Evolutionary conservation across 2,113 vertebrate genomes (phyloP), one percentile per base, ranked within the genome.

Genomic region (Rattus rattus): DNA sequence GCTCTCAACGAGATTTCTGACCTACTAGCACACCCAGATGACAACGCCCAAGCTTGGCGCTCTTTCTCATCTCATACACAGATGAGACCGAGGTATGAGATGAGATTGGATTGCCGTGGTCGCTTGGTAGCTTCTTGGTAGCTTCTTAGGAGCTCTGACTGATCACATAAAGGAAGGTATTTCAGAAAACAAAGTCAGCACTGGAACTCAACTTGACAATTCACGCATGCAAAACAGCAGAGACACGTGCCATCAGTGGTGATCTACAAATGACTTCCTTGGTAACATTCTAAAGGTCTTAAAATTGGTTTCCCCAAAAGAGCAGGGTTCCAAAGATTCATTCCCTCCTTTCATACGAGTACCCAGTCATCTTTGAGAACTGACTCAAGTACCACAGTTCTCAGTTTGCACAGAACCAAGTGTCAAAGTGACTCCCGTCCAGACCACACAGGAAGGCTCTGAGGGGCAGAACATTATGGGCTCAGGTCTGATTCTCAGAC

Each of bases 401-500:
- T 91, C 36, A 20, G 87, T 43, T 72, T 12, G 65, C 61, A 79
- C 47, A 69, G 47, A 84, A 72, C 22, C 93, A 52, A 52, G 14
- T 0, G 39, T 75, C 39, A 61, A 76, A 30, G 43, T 12, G 65
- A 43, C 52, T 36, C n/a, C 7, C 24, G 54, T 16, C 9, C 59
- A 65, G 22, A 2, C 13, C 63, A 30, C 56, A 4, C 4, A 3
- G 24, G 1, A 0, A 33, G 80, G 33, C 89, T 22, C 0, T 0
- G 12, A 52, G 63, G 24, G 0, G 17, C 72, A 56, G 80, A 5
- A 17, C 24, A n/a, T 20, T 2, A 0, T 0, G 26, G 16, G 1
- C 17, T 67, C 8, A 11, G 0, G 1, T 0, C 8, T 0, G 1
- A n/a, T 7, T 65, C n/a, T 3, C 79, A 77, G 65, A 14, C 12